Conservation (phyloP, 2,888 invertebrate genomes). For the Reticulitermes lucifugus region DNA sequence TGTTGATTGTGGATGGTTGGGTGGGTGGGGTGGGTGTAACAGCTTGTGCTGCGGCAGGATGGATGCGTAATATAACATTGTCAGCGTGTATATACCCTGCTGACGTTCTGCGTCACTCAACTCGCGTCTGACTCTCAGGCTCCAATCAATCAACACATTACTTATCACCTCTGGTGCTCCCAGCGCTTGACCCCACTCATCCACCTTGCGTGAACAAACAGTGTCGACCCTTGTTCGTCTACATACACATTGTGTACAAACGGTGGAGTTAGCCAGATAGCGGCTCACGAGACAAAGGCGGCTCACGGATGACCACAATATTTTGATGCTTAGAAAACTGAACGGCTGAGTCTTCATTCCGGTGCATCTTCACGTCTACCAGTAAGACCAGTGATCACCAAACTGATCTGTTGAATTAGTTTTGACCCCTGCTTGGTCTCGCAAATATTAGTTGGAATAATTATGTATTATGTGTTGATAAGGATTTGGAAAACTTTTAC, state of each 20-base stretch:
- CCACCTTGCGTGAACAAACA: constrained; percentile 45
- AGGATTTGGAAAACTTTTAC: too few relatives aligned
- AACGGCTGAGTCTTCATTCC: too few relatives aligned
- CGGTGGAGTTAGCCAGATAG: background rate
- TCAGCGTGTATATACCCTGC: constrained; percentile 13
- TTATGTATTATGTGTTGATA: too few relatives aligned
- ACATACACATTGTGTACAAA: constrained; percentile 11
- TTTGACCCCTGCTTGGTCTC: too few relatives aligned
- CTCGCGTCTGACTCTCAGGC: constrained; percentile 19
- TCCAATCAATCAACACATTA: constrained; percentile 47
- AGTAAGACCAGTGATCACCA: too few relatives aligned
- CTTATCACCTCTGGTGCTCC: constrained; percentile 42
- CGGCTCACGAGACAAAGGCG: background rate
- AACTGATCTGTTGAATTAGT: too few relatives aligned
- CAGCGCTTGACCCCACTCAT: constrained; percentile 31
- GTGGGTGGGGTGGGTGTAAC: constrained; percentile 5
- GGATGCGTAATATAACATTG: constrained; percentile 33
- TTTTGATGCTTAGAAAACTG: too few relatives aligned
- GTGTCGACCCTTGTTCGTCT: constrained; percentile 24
- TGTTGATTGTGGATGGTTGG: background rate
- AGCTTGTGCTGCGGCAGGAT: constrained; percentile 10
- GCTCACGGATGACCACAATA: too few relatives aligned
- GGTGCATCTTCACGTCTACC: too few relatives aligned
- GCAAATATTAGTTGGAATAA: too few relatives aligned
- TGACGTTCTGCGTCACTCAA: constrained; percentile 41